Evolutionary conservation across 1,140 invertebrate species (phyloP), one percentile per base, ranked within the genome.

Genomic region (Danaus plexippus): DNA sequence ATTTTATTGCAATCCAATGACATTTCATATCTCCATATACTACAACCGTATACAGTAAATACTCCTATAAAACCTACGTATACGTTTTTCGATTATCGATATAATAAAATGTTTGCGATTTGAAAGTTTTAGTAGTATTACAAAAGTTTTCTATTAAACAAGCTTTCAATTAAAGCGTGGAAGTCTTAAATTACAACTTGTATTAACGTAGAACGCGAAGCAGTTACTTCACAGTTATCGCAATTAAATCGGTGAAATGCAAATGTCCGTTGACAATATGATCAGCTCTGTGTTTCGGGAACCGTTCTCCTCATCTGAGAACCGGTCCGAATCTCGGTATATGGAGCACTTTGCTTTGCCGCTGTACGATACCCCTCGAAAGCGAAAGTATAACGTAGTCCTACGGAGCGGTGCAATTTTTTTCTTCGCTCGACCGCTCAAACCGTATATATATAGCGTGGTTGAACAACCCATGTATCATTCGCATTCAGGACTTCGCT

Each of bases 361-460:
- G 64, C 64, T 66, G 63, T 52, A 57, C 73, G 69, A 75, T 70
- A 77, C 69, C 75, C 81, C 75, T 74, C 71, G 50, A 80, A 80
- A 86, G 87, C 87, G 87, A 88, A 88, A 88, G 87, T 88, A 73
- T 85, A 81, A 71, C 77, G 69, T 78, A 73, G 81, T 80, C 80
- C 83, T 84, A 80, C 73, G 61, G 68, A 69, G 66, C 59, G 71
- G 52, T 67, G 73, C 66, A 67, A 69, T 75, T 76, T 83, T 80
- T 85, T 82, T 81, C 66, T 76, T 84, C 80, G 77, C 72, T 83
- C 79, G 70, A 78, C 73, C 80, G 80, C 78, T 79, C 77, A 68
- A 76, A 70, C 70, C 62, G 73, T 70, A 82, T 87, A 84, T 84
- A 82, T 87, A 88, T 87, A 85, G 75, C 82, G 75, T 80, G 71